phyloP scores from a whole-genome alignment of 2,113 vertebrate genomes.

The Micromys minutus region DNA sequence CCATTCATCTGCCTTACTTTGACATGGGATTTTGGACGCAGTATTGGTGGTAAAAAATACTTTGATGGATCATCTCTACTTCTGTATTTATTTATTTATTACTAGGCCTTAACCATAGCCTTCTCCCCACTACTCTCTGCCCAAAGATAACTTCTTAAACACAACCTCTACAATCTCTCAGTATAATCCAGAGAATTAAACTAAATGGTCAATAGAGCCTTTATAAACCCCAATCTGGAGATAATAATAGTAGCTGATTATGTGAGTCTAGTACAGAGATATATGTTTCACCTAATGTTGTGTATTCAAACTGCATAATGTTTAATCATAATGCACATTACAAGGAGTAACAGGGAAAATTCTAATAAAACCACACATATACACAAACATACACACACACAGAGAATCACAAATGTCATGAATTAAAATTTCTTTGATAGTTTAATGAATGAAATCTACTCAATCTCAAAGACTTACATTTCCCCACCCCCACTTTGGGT shows the following conservation, averaged over 20 bases:
- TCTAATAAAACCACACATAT: constrained; percentile 1
- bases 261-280: constrained; percentile 75
- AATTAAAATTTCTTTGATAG: constrained; percentile 65
- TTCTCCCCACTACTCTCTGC: constrained; percentile 85
- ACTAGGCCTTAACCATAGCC: constrained; percentile 83
- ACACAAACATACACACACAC: neutral
- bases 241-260: constrained; percentile 82
- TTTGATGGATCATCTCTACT: constrained; percentile 87
- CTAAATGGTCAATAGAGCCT: constrained; percentile 60
- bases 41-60: too few species aligned
- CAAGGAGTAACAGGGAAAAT: constrained; percentile 54
- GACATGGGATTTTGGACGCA: too few species aligned
- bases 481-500: neutral
- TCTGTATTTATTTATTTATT: constrained; percentile 93
- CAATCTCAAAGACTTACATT: neutral
- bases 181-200: constrained; percentile 58
- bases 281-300: constrained; percentile 64
- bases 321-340: too few species aligned
- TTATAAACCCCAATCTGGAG: constrained; percentile 80
- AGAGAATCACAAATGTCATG: constrained; percentile 44
- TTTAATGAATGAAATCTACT: constrained; percentile 51
- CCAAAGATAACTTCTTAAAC: constrained; percentile 10
- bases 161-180: constrained; percentile 21
- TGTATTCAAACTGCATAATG: constrained; percentile 59
- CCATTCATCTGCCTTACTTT: too few species aligned